Evolutionary conservation across 2,113 vertebrate species (phyloP), one percentile per base, ranked within the genome.

Genomic region (Sterna hirundo): DNA sequence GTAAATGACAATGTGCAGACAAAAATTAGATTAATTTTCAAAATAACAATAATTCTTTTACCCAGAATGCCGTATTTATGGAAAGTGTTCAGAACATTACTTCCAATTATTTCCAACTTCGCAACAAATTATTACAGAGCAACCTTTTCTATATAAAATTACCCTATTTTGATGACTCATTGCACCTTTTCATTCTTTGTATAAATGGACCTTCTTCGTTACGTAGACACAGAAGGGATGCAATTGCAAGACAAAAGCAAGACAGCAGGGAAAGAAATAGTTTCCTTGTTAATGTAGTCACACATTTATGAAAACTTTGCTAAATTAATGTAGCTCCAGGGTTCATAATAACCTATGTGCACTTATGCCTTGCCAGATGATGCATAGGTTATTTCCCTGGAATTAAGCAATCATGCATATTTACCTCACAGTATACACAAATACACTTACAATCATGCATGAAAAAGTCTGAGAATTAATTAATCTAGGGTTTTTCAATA

Each of bases 21-120:
- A 90, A 95, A 97, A 97, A 95, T 96, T 91, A 96, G 81, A 97
- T 97, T 96, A 95, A 96, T 95, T 97, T 96, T 82, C 61, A 88
- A 97, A 96, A 96, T 92, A 96, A 94, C 85, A 95, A 90, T 95
- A 95, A 95, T 94, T 94, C 76, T 27, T 95, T 95, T 97, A 90
- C 90, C 79, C 72, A 84, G 85, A 62, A 77, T 95, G 86, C 92
- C 70, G 32, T 71, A 46, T 94, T 97, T 97, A 96, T 95, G 82
- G 83, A 89, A 89, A 94, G 23, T 70, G 87, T 97, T 95, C 72
- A 91, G 68, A 75, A 32, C 15, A 81, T 86, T 90, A 29, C 42
- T 95, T 91, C 90, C 40, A 90, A 95, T 96, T 96, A 95, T 94
- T 95, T 94, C 68, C 83, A 91, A 80, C 80, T 84, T 94, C 26